These are phyloP conservation scores for Anadara kagoshimensis DNA, from an alignment of 1,140 invertebrate species.

Conservation along the genomic window DNA sequence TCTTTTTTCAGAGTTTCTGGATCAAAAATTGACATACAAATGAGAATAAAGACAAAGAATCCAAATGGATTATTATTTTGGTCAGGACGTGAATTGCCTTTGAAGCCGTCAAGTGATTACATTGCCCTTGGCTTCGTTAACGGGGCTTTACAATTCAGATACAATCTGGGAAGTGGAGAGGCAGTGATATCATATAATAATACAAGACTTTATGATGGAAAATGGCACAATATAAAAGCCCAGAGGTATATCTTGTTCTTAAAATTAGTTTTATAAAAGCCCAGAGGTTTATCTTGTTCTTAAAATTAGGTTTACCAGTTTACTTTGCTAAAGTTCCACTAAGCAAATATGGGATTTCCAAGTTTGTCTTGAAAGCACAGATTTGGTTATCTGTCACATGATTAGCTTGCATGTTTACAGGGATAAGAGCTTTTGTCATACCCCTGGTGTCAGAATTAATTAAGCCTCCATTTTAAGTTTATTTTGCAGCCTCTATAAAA, in stretches of 20 bases:
- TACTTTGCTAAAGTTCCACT: not conserved
- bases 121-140: slow-evolving; percentile 88
- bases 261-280: slow-evolving; percentile 92
- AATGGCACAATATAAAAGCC: slow-evolving; percentile 92
- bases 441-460: no score
- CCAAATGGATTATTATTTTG: slow-evolving; percentile 90
- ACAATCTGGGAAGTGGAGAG: slow-evolving; percentile 84
- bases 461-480: no score
- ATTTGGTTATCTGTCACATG: not conserved
- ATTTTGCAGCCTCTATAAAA: no score
- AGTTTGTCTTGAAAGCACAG: not conserved
- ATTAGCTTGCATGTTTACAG: not conserved
- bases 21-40: slow-evolving; percentile 86
- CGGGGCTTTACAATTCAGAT: slow-evolving; percentile 80
- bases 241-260: slow-evolving; percentile 81
- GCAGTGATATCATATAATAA: slow-evolving; percentile 85
- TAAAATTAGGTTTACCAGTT: not conserved
- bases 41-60: slow-evolving; percentile 82
- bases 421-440: not conserved
- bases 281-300: slow-evolving; percentile 80
- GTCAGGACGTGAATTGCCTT: slow-evolving; percentile 84
- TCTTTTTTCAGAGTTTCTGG: slow-evolving; percentile 81
- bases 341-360: not conserved
- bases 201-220: slow-evolving; percentile 90
- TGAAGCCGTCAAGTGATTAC: slow-evolving; percentile 78